Evolutionary conservation across 2,888 invertebrate genomes (phyloP).

Genomic region (Volucella bombylans): DNA sequence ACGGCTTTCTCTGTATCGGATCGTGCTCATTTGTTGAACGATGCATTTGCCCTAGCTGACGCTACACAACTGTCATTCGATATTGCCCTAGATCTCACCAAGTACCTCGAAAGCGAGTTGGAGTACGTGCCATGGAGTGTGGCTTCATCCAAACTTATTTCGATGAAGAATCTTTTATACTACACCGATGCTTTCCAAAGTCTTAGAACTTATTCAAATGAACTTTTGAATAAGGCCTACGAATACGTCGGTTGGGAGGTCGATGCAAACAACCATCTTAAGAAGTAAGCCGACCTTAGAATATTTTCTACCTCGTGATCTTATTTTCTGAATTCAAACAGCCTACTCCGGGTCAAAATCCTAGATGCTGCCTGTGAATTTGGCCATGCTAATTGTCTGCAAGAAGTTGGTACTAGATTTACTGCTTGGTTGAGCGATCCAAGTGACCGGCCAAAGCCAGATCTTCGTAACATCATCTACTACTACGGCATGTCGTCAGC

Average conservation of each 20-base stretch:
- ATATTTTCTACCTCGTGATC: constrained; percentile 48
- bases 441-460: constrained; percentile 84
- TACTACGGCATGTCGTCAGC: constrained; percentile 87
- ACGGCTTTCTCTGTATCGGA: constrained; percentile 86
- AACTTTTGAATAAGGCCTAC: constrained; percentile 85
- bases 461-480: constrained; percentile 87
- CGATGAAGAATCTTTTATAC: constrained; percentile 84
- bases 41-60: constrained; percentile 91
- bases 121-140: constrained; percentile 91
- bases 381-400: constrained; percentile 85
- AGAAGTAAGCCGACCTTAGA: constrained; percentile 78
- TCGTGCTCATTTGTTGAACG: constrained; percentile 90
- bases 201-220: constrained; percentile 85
- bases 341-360: constrained; percentile 86
- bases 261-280: constrained; percentile 81
- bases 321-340: constrained; percentile 78
- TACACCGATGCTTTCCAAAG: constrained; percentile 84
- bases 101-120: constrained; percentile 86
- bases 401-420: constrained; percentile 85
- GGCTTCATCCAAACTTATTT: constrained; percentile 84
- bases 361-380: constrained; percentile 86
- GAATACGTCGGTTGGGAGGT: constrained; percentile 86
- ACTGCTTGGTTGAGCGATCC: constrained; percentile 85
- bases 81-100: constrained; percentile 87
- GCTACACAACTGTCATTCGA: constrained; percentile 87